Percentiles rank a stretch among this genome's conserved stretches.
phyloP scores from a whole-genome alignment of 2,888 invertebrate species.

The Chorisops tibialis region DNA sequence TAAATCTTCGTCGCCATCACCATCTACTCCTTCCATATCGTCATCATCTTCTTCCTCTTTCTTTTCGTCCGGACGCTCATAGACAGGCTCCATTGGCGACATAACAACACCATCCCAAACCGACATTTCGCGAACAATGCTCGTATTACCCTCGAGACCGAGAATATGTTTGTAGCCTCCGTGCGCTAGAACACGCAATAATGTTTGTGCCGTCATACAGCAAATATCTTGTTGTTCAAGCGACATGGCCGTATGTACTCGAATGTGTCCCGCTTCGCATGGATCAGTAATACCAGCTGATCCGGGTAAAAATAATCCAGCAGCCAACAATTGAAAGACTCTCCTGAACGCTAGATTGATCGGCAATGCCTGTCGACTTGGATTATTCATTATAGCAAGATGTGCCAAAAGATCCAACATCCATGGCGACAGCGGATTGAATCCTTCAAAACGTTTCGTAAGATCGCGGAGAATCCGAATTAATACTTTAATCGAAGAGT shows the following conservation, averaged over 20 bases:
- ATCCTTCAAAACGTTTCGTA: slow-evolving; percentile 82
- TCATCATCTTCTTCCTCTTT: slow-evolving; percentile 69
- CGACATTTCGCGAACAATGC: slow-evolving; percentile 76
- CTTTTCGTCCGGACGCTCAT: slow-evolving; percentile 73
- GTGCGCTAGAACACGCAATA: slow-evolving; percentile 85
- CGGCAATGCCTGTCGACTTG: slow-evolving; percentile 85
- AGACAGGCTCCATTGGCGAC: slow-evolving; percentile 90
- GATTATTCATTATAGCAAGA: slow-evolving; percentile 95
- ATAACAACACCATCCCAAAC: slow-evolving; percentile 97
- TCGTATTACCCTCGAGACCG: slow-evolving; percentile 59
- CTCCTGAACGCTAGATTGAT: slow-evolving; percentile 89
- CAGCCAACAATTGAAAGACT: slow-evolving; percentile 85
- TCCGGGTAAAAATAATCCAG: slow-evolving; percentile 93
- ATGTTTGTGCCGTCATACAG: slow-evolving; percentile 83
- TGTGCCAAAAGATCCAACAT: slow-evolving; percentile 94
- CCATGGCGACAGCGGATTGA: slow-evolving; percentile 92
- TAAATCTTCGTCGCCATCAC: slow-evolving; percentile 47
- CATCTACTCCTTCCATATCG: slow-evolving; percentile 63
- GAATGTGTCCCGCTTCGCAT: slow-evolving; percentile 83
- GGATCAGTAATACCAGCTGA: slow-evolving; percentile 91
- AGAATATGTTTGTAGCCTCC: slow-evolving; percentile 92
- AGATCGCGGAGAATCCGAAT: slow-evolving; percentile 93
- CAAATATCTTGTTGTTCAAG: slow-evolving; percentile 90
- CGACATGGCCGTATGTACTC: slow-evolving; percentile 87
- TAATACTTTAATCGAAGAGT: slow-evolving; percentile 92